A percentile compares a stretch with the other conserved stretches of the same genome.
These are phyloP conservation scores for Tryphoninae sp. DNA, from an alignment of 2,888 invertebrate species.

Conservation along the genomic window DNA sequence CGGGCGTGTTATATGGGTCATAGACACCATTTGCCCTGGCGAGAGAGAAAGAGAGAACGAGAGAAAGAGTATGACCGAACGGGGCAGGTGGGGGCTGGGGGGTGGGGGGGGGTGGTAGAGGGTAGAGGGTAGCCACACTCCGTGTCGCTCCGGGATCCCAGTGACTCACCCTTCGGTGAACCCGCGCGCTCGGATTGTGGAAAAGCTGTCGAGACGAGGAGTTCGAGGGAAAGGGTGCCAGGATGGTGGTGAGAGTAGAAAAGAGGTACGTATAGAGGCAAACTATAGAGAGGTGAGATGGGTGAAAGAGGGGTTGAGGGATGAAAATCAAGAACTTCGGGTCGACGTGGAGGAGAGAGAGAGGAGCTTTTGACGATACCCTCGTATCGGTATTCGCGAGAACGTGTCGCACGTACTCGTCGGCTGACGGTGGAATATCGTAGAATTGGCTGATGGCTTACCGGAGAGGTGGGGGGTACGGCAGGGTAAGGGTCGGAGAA, in stretches of 20 bases:
- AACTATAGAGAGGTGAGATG: neutral
- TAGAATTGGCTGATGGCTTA: conserved; percentile 30
- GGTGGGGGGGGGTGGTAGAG: neutral
- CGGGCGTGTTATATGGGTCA: conserved; percentile 79
- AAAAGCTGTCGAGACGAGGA: conserved; percentile 31
- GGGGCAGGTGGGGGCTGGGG: neutral
- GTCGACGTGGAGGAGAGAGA: neutral
- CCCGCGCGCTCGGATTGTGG: conserved; percentile 50
- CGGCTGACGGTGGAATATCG: conserved; percentile 21
- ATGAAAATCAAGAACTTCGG: neutral
- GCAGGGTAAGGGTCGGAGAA: neutral
- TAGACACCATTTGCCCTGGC: conserved; percentile 77
- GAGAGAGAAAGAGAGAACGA: conserved; percentile 11
- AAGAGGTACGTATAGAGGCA: neutral
- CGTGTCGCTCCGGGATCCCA: conserved; percentile 55
- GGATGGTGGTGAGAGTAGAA: conserved; percentile 23
- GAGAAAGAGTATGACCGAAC: neutral
- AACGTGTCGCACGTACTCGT: conserved; percentile 38
- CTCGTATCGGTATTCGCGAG: conserved; percentile 44
- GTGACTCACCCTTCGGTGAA: conserved; percentile 62
- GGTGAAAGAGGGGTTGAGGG: neutral
- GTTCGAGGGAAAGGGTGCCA: conserved; percentile 11
- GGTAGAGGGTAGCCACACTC: conserved; percentile 42
- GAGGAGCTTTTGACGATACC: conserved; percentile 21
- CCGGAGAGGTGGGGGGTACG: conserved; percentile 1